Evolutionary conservation across 2,797 vertebrate genomes (phyloP).

Genomic region (Meda fulgida): DNA sequence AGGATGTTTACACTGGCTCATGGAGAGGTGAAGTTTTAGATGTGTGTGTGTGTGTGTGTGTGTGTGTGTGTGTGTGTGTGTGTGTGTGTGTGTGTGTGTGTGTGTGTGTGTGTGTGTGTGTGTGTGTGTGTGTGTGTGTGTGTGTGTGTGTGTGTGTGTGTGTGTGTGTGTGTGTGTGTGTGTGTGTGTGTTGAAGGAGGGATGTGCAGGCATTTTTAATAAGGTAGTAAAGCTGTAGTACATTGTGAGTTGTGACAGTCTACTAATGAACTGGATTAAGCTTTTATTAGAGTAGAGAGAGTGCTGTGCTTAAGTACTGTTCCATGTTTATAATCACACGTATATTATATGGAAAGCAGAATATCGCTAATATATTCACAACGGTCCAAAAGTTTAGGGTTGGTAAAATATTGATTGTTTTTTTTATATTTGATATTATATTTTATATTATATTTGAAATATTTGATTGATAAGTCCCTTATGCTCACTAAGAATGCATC

Average conservation of each 20-base stretch:
- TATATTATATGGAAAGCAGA: background rate
- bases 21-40: constrained; percentile 41
- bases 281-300: constrained; percentile 21
- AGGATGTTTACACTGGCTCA: constrained; percentile 61
- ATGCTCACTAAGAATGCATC: background rate
- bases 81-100: constrained; percentile 32
- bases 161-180: constrained; percentile 32
- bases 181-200: constrained; percentile 32
- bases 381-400: background rate
- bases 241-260: constrained; percentile 51
- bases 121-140: constrained; percentile 32
- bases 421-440: no score
- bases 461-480: background rate
- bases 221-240: constrained; percentile 61
- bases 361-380: background rate
- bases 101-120: constrained; percentile 33
- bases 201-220: constrained; percentile 54
- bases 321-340: background rate
- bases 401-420: no score
- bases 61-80: constrained; percentile 31
- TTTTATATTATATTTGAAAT: no score
- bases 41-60: constrained; percentile 31
- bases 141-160: constrained; percentile 32
- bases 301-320: background rate
- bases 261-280: constrained; percentile 54